These are phyloP conservation scores for Megalonaias nervosa DNA, from an alignment of 1,140 invertebrate species.

Conservation along the genomic window DNA sequence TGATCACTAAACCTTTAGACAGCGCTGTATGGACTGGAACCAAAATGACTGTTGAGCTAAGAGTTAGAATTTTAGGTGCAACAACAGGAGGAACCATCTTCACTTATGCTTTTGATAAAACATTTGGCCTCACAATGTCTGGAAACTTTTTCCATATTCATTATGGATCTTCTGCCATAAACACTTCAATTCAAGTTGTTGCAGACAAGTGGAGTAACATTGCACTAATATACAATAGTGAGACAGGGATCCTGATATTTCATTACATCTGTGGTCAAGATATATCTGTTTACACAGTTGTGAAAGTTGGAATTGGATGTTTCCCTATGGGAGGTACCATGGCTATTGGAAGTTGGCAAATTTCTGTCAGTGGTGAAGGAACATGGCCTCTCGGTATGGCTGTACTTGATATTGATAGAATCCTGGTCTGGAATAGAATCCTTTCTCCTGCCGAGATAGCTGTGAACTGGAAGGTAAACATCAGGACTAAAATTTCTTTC, in stretches of 20 bases:
- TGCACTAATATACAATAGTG: constrained; percentile 27
- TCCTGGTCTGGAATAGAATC: constrained; percentile 33
- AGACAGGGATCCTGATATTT: constrained; percentile 16
- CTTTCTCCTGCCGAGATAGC: too few relatives aligned
- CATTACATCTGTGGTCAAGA: constrained; percentile 31
- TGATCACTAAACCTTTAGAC: too few relatives aligned
- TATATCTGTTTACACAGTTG: constrained; percentile 5
- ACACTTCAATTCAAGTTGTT: constrained; percentile 8
- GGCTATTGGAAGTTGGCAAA: constrained; percentile 39
- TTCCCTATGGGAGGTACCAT: constrained; percentile 30
- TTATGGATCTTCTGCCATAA: not conserved
- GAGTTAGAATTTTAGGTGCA: too few relatives aligned
- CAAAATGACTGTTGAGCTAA: too few relatives aligned
- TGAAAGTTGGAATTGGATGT: not conserved
- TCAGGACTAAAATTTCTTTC: too few relatives aligned
- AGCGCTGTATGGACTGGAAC: too few relatives aligned
- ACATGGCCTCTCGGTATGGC: constrained; percentile 12
- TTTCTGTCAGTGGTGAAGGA: constrained; percentile 9
- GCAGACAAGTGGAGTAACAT: constrained; percentile 38
- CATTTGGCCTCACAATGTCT: too few relatives aligned
- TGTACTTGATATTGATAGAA: constrained; percentile 34
- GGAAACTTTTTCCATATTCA: too few relatives aligned
- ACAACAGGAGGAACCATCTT: too few relatives aligned
- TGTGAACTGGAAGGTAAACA: too few relatives aligned
- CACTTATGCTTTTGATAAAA: too few relatives aligned